Evolutionary conservation across 2,113 vertebrate species (phyloP), one percentile per base, ranked within the genome.

Genomic region (Oncorhynchus keta): DNA sequence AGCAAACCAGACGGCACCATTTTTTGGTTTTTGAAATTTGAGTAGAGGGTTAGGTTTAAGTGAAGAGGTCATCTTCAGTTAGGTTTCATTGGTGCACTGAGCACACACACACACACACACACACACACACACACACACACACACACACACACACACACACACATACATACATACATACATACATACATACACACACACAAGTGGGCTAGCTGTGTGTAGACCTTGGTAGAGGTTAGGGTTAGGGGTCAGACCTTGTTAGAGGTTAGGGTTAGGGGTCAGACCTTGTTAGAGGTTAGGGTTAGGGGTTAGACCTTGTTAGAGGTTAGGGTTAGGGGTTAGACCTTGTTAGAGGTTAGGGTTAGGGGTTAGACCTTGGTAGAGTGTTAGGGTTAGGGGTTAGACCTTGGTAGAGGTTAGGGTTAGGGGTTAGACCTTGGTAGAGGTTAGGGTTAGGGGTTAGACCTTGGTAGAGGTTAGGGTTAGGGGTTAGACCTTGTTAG

Each of bases 201-300:
- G 28, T 28, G 28, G 28, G 28, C 28, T 28, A 28, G 28, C 28
- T 3, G 28, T 28, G 28, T 28, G 28, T 32, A 32, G 30, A 32
- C 30, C 30, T 32, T 24, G 30, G 30, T 5, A 68, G 26, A 24
- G 24, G 24, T 24, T 24, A 1, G 14, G 67, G 30, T 18, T 7
- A 16, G 30, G 12, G 13, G 1, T 16, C 6, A 59, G 57, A 59
- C 57, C 26, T 32, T 2, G 2, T 32, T 5, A 35, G 32, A 28
- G 6, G 32, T 30, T 20, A 24, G 24, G 24, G 24, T 24, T 24
- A 18, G 18, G 14, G 72, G 69, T 30, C n/a, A 76, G 80, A 94
- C 93, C 93, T 93, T 71, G 93, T 93, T 74, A 94, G 82, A 8
- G 94, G 69, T 95, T 93, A 0, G 91, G n/a, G 92, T 45, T 85